Base-by-base conservation (phyloP, 2,888 invertebrate species). In the Leptinotarsa juncta region DNA sequence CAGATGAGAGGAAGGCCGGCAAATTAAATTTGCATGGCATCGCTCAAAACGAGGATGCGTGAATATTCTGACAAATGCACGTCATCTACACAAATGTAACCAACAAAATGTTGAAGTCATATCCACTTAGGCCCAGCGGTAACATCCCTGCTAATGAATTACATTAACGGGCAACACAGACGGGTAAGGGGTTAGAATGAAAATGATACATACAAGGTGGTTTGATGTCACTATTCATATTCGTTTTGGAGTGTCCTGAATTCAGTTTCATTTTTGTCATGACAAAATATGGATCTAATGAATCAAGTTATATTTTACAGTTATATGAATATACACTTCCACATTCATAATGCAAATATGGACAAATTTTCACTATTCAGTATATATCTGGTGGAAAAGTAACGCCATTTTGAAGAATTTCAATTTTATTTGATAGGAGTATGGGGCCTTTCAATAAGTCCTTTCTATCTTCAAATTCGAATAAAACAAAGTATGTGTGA, bases 71-170 rank as follows among this genome's bases (percentile, higher is more conserved):
- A 77, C 77, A 75, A 76, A 77, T 77, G 79, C 77, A 75, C 74
- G 77, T 78, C 79, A 77, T 75, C 77, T 67, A 67, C 79, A 78
- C 76, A 74, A 76, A 74, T 76, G 76, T 76, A 75, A 68, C 76
- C 68, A 77, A 76, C 79, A 71, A 79, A 79, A 77, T 72, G 72
- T 71, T 72, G 67, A 73, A 78, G 79, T 78, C 79, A 73, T 74
- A 76, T 78, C 79, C 79, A 79, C 79, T 79, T 79, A 77, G 78
- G 79, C 73, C 79, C 78, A 76, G 72, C 70, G 79, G 79, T 78
- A 80, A 80, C 81, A 80, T 74, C 73, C 76, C 77, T 75, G 71
- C 73, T 81, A 82, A 82, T 82, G 81, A 82, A 82, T 81, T 82
- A 82, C 77, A 80, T 82, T 78, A 81, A 77, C 81, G 77, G 74